Evolutionary conservation across 2,888 invertebrate genomes (phyloP).

Genomic region (Chymomyza caudatula): DNA sequence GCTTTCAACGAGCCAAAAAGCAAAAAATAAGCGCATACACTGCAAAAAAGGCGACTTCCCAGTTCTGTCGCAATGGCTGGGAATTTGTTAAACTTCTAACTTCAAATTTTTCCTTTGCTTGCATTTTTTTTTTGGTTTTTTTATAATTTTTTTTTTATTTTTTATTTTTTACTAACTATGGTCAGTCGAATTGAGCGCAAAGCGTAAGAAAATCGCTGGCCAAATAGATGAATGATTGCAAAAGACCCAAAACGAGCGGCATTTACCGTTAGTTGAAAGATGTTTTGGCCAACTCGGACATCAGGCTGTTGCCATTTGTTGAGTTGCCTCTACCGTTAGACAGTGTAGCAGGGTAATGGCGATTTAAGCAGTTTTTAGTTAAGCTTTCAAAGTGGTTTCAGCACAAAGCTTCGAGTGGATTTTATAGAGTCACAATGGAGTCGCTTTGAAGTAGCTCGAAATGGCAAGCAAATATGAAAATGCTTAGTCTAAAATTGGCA

Average conservation of each 20-base stretch:
- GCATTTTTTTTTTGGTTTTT: slow-evolving; percentile 1
- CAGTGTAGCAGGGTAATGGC: slow-evolving; percentile 32
- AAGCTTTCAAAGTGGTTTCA: slow-evolving; percentile 38
- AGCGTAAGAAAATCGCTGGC: slow-evolving; percentile 18
- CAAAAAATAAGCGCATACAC: background rate
- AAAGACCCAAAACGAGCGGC: background rate
- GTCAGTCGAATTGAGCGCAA: slow-evolving; percentile 50
- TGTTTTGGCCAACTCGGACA: slow-evolving; percentile 8
- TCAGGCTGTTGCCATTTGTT: slow-evolving; percentile 16
- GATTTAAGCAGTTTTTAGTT: slow-evolving; percentile 48
- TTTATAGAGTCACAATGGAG: slow-evolving; percentile 20
- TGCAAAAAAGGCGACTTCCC: background rate
- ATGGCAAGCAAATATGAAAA: background rate
- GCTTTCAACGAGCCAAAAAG: background rate
- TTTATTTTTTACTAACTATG: slow-evolving; percentile 48
- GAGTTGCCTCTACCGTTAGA: slow-evolving; percentile 7
- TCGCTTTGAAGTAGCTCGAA: background rate
- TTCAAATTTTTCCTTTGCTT: slow-evolving; percentile 15
- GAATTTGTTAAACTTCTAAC: slow-evolving; percentile 23
- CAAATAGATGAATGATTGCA: slow-evolving; percentile 39
- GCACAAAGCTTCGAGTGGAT: slow-evolving; percentile 21
- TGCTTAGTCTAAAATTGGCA: too few relatives aligned
- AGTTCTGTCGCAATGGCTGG: background rate
- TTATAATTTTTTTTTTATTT: background rate
- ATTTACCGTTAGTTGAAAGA: slow-evolving; percentile 14